Conservation (phyloP, 2,888 invertebrate genomes). For the Rotaria magnacalcarata region DNA sequence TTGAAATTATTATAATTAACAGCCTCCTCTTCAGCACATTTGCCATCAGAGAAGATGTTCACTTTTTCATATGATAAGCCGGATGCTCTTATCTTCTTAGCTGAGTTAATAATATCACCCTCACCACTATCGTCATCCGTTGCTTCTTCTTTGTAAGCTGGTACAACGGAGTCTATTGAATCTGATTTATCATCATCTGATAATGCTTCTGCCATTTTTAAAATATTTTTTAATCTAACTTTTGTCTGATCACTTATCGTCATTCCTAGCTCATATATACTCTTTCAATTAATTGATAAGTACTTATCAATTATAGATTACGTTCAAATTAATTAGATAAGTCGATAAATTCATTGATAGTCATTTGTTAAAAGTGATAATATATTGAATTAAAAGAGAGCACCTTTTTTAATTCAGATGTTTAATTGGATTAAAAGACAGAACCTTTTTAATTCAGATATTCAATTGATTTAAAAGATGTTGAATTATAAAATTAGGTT, state of each 20-base stretch:
- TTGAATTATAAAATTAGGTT: too few species aligned
- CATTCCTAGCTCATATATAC: neutral
- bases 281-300: too few species aligned
- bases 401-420: too few species aligned
- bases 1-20: too few species aligned
- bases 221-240: constrained; percentile 4
- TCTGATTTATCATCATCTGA: neutral
- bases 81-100: constrained; percentile 8
- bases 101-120: neutral
- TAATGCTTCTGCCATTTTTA: constrained; percentile 8
- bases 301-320: too few species aligned
- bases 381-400: neutral
- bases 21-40: neutral
- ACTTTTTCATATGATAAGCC: constrained; percentile 7
- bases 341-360: too few species aligned
- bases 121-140: neutral
- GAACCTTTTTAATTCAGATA: too few species aligned
- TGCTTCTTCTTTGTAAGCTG: neutral
- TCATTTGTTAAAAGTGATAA: too few species aligned
- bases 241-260: neutral
- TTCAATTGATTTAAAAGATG: too few species aligned
- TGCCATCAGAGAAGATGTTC: constrained; percentile 2
- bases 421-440: too few species aligned
- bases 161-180: neutral
- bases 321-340: too few species aligned